phyloP scores from a whole-genome alignment of 2,888 invertebrate species.

The Stenodema calcarata region DNA sequence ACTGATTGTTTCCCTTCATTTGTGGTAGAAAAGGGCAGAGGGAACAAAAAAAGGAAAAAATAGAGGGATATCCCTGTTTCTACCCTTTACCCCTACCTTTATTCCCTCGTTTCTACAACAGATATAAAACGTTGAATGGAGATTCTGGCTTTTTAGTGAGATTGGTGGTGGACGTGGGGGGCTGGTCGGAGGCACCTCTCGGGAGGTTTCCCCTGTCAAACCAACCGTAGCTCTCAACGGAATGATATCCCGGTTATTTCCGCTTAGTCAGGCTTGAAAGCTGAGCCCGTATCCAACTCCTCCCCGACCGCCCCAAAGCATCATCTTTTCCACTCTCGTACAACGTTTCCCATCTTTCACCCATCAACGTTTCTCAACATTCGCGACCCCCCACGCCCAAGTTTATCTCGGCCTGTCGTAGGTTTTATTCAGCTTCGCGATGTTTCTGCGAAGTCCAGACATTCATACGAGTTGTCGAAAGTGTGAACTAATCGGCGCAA shows the following conservation, averaged over 20 bases:
- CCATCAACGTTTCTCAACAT: neutral
- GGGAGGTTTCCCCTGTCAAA: neutral
- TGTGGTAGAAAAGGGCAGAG: neutral
- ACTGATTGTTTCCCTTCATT: constrained; percentile 39
- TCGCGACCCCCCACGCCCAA: too few species aligned
- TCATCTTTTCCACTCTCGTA: constrained; percentile 5
- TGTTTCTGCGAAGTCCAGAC: too few species aligned
- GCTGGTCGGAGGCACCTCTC: neutral
- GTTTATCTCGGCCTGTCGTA: too few species aligned
- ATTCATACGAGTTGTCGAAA: too few species aligned
- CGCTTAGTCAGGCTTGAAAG: constrained; percentile 37
- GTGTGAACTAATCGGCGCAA: too few species aligned
- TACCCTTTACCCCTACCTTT: neutral
- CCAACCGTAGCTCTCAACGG: constrained; percentile 30
- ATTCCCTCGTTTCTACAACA: neutral
- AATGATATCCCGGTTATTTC: constrained; percentile 35
- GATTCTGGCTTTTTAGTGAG: neutral
- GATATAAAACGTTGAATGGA: constrained; percentile 38
- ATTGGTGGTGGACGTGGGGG: too few species aligned
- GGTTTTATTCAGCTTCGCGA: too few species aligned
- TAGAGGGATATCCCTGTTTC: neutral
- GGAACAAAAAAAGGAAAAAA: neutral
- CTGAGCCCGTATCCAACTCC: constrained; percentile 17
- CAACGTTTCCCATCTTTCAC: constrained; percentile 6
- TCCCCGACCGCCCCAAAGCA: neutral